Percentiles rank a stretch among this genome's conserved stretches.
Evolutionary conservation across 2,113 vertebrate species (phyloP).

Genomic region (Empidonax alnorum): DNA sequence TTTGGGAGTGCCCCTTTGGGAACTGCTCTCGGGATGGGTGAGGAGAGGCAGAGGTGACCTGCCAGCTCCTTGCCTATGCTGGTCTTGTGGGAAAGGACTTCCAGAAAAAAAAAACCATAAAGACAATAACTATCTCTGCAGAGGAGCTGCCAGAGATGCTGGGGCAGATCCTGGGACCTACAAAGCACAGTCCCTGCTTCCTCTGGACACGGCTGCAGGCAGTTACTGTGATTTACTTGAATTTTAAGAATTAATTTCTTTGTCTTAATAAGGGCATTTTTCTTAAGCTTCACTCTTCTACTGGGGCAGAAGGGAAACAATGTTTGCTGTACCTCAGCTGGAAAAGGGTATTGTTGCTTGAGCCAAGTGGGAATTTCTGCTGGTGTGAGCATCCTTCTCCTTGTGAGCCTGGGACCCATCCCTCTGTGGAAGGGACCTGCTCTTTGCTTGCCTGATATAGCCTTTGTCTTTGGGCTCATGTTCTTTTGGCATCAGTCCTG

Average conservation of each 20-base stretch:
- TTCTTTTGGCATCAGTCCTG: not conserved
- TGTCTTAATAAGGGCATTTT: constrained; percentile 19
- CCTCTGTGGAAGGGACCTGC: not conserved
- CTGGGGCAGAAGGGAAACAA: not conserved
- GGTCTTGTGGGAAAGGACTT: not conserved
- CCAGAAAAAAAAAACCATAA: not conserved
- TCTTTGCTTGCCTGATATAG: not conserved
- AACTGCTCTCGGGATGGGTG: not conserved
- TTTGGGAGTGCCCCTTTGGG: not conserved
- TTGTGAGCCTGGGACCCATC: fast-evolving
- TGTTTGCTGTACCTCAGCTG: not conserved
- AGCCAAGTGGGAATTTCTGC: not conserved
- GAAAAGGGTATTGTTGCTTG: not conserved
- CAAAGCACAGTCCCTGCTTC: not conserved
- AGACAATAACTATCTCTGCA: not conserved
- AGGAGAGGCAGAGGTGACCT: not conserved
- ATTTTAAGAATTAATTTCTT: not conserved
- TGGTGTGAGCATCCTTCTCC: not conserved
- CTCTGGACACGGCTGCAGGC: not conserved
- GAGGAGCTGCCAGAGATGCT: not conserved
- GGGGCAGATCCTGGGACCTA: not conserved
- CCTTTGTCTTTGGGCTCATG: not conserved
- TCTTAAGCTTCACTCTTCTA: not conserved
- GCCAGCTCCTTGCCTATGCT: not conserved
- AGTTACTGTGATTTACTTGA: not conserved